Evolutionary conservation across 2,888 invertebrate genomes (phyloP).

Genomic region (Apotomis turbidana): DNA sequence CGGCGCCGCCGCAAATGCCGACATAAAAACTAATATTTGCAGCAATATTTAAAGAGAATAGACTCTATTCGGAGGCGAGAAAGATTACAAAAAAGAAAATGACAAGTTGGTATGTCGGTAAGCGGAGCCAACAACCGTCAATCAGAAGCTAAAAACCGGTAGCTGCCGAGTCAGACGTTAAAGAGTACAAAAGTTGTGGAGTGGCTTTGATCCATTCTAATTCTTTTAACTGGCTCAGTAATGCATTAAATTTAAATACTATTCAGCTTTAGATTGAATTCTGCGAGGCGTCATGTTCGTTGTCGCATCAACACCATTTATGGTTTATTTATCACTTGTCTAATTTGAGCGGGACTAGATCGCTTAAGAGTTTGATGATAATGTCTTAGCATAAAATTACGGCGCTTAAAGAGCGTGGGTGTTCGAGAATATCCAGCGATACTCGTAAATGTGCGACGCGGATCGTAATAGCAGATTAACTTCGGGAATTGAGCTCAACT

Average conservation of each 20-base stretch:
- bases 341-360: conserved; percentile 34
- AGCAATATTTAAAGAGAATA: conserved; percentile 46
- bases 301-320: conserved; percentile 36
- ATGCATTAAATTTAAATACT: conserved; percentile 34
- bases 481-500: conserved; percentile 16
- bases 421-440: conserved; percentile 13
- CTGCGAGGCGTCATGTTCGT: conserved; percentile 31
- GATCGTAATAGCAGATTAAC: conserved; percentile 27
- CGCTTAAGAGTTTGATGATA: conserved; percentile 31
- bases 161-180: conserved; percentile 77
- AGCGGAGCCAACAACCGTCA: conserved; percentile 83
- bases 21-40: conserved; percentile 48
- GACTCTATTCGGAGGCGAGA: conserved; percentile 49
- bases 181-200: conserved; percentile 76
- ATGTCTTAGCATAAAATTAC: conserved; percentile 34
- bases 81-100: conserved; percentile 44
- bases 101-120: conserved; percentile 61
- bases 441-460: conserved; percentile 19
- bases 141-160: conserved; percentile 83
- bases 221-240: conserved; percentile 46
- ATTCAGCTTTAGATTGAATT: conserved; percentile 32
- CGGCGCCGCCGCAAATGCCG: conserved; percentile 78
- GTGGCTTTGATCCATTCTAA: conserved; percentile 52
- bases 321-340: conserved; percentile 38
- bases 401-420: conserved; percentile 3